phyloP scores from a whole-genome alignment of 1,140 invertebrate genomes.

The Chionoecetes opilio region DNA sequence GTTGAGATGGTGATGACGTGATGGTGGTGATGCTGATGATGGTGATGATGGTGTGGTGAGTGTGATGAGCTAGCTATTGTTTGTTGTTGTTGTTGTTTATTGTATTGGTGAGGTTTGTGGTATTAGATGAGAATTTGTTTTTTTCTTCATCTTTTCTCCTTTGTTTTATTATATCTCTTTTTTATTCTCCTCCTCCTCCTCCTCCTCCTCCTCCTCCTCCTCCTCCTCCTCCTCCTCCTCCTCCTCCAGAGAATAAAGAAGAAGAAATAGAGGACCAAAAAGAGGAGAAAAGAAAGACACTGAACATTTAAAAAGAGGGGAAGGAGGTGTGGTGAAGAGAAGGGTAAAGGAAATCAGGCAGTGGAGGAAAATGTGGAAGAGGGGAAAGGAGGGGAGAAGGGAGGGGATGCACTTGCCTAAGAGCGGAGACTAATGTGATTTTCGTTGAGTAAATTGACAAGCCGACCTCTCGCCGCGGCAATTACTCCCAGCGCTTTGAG shows the following conservation, averaged over 20 bases:
- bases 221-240: not conserved
- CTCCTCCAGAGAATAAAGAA: no score
- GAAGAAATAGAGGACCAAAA: not conserved
- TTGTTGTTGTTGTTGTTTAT: not conserved
- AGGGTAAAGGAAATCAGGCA: not conserved
- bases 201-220: not conserved
- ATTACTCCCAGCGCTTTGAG: constrained; percentile 20
- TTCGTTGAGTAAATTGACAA: constrained; percentile 58
- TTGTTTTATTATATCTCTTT: not conserved
- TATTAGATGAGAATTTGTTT: not conserved
- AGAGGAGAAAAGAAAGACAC: not conserved
- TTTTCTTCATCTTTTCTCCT: not conserved
- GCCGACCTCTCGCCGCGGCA: constrained; percentile 60
- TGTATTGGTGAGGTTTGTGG: not conserved
- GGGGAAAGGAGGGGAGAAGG: not conserved
- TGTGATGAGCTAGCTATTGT: not conserved
- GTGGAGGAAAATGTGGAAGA: not conserved
- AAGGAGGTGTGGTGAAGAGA: not conserved
- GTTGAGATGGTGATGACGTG: not conserved
- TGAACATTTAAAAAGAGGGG: not conserved
- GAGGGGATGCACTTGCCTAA: constrained; percentile 45
- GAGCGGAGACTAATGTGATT: constrained; percentile 60
- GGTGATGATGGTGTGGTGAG: not conserved
- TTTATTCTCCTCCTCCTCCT: not conserved
- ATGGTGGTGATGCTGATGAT: not conserved